phyloP scores from a whole-genome alignment of 2,888 invertebrate species.

The Xylota sylvarum region DNA sequence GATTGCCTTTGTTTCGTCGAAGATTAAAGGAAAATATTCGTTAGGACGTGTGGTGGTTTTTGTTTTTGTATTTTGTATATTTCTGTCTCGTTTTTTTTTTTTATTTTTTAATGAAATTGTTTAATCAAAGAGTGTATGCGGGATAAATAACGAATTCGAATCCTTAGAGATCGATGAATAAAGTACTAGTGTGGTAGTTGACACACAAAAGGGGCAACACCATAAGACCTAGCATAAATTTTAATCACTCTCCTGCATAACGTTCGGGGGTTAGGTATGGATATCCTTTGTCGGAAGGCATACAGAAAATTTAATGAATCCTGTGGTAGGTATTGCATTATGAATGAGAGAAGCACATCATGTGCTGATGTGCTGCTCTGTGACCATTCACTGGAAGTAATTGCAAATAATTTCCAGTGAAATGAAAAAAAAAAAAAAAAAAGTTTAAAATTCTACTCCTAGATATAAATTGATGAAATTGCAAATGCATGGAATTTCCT shows the following conservation, averaged over 20 bases:
- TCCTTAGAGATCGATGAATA: conserved; percentile 10
- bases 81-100: neutral
- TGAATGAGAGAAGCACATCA: neutral
- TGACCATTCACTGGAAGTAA: neutral
- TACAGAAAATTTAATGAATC: neutral
- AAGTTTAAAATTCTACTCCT: neutral
- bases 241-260: conserved; percentile 11
- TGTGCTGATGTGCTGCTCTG: neutral
- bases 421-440: neutral
- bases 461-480: neutral
- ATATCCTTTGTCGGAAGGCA: neutral
- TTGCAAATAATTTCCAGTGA: conserved; percentile 16
- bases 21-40: conserved; percentile 12
- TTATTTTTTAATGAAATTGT: neutral
- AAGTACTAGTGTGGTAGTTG: neutral
- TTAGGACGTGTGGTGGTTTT: neutral
- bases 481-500: conserved; percentile 11
- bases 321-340: neutral
- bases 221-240: neutral
- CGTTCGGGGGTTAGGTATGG: neutral
- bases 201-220: neutral
- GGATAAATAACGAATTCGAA: conserved; percentile 26
- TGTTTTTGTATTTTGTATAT: too few species aligned
- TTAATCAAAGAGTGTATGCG: conserved; percentile 12
- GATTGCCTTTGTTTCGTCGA: conserved; percentile 22